Evolutionary conservation across 1,140 invertebrate species (phyloP), one percentile per base, ranked within the genome.

Genomic region (Solenopsis invicta): DNA sequence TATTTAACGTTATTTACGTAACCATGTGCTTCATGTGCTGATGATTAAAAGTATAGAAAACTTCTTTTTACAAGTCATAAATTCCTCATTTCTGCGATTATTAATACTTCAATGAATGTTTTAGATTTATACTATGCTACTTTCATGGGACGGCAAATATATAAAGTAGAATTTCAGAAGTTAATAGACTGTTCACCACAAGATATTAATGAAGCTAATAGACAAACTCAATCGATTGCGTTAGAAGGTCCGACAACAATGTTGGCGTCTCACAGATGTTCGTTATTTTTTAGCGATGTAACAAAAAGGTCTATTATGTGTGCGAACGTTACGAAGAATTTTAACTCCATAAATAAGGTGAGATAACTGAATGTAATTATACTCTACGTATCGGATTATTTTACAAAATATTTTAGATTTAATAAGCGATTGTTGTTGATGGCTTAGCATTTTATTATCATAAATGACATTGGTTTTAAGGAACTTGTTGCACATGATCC

Each of bases 61-160:
- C 3, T 41, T 41, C 2, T 29, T 41, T 4, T 41, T 41, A n/a
- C 21, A 71, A 16, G 2, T 16, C n/a, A n/a, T n/a, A n/a, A 24
- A 24, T 72, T 18, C 16, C 4, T 74, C 18, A 18, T 72, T 9
- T 54, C 16, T 6, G 3, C 9, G 12, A 56, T 13, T n/a, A 0
- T 72, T 75, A 75, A 54, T 13, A 50, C 10, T 18, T 4, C 9
- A 29, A 1, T 16, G 16, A 56, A 74, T 72, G 29, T 76, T 76
- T 76, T 61, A 76, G 74, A 75, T 4, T 56, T 75, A 41, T 75
- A 75, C 13, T 75, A 75, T 12, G 72, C 52, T 24, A 4, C 52
- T 37, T 75, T 75, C 12, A 12, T 4, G 29, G 48, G 48, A 74
- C 34, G 29, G 8, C 12, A 52, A 10, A 74, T 74, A n/a, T 54